Percentiles rank a stretch among this genome's conserved stretches.
Conservation (phyloP, 2,888 invertebrate genomes). For the Polydrusus cervinus region DNA sequence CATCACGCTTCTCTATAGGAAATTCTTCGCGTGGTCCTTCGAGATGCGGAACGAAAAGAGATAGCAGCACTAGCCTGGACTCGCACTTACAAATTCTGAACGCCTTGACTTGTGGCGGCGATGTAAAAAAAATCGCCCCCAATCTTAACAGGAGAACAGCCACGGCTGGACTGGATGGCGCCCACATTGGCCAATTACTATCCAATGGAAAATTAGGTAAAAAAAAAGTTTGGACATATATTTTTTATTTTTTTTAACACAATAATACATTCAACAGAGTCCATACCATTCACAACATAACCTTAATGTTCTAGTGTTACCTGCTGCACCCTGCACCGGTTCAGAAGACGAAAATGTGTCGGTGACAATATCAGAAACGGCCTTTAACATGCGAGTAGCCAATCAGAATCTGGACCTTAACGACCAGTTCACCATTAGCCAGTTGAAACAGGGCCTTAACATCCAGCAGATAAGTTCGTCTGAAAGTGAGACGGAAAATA, state of each 20-base stretch:
- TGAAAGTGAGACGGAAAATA: slow-evolving; percentile 55
- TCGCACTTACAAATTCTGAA: slow-evolving; percentile 83
- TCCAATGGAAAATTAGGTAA: slow-evolving; percentile 66
- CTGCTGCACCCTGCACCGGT: slow-evolving; percentile 56
- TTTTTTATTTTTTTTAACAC: too few species aligned
- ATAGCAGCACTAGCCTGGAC: slow-evolving; percentile 87
- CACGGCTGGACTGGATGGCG: slow-evolving; percentile 72
- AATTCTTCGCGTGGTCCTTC: slow-evolving; percentile 48
- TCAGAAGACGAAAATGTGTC: slow-evolving; percentile 71
- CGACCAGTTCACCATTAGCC: slow-evolving; percentile 69
- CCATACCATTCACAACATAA: slow-evolving; percentile 32
- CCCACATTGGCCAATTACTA: slow-evolving; percentile 67
- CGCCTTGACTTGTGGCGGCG: slow-evolving; percentile 73
- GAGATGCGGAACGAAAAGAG: slow-evolving; percentile 58
- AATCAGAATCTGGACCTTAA: slow-evolving; percentile 68
- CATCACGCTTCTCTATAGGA: slow-evolving; percentile 3
- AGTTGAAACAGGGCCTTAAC: slow-evolving; percentile 65
- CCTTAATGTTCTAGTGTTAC: slow-evolving; percentile 46
- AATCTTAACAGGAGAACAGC: slow-evolving; percentile 74
- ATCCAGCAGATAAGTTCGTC: slow-evolving; percentile 63
- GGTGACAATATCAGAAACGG: slow-evolving; percentile 69
- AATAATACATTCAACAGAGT: too few species aligned
- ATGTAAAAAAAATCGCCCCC: slow-evolving; percentile 74
- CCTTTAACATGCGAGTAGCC: slow-evolving; percentile 65
- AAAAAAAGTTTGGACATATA: slow-evolving; percentile 59